Percentiles rank a stretch among this genome's conserved stretches.
phyloP scores from a whole-genome alignment of 2,797 vertebrate genomes.

The Tachyglossus aculeatus region DNA sequence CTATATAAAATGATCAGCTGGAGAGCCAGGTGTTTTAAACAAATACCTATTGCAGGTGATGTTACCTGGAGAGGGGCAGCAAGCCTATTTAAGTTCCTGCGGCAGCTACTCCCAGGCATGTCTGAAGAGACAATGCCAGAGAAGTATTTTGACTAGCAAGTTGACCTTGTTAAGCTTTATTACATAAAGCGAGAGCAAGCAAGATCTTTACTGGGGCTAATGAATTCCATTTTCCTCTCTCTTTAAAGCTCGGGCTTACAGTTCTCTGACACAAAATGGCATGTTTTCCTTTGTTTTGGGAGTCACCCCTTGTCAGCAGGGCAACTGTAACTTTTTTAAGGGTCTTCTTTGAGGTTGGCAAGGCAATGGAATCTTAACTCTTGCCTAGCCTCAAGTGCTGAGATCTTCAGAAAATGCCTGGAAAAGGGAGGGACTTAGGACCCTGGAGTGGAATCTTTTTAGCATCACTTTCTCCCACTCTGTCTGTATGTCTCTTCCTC shows the following conservation, averaged over 20 bases:
- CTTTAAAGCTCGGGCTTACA: background rate
- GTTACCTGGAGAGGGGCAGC: no score
- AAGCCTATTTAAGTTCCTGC: no score
- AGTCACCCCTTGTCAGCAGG: background rate
- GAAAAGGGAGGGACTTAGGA: conserved; percentile 27
- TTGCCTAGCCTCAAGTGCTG: background rate
- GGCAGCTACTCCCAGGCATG: no score
- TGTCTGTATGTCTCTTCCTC: background rate
- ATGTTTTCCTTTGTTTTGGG: background rate
- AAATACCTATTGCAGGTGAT: no score
- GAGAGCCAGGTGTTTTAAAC: no score
- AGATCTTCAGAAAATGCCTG: background rate
- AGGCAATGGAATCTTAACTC: background rate
- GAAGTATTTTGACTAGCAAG: no score
- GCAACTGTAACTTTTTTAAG: background rate
- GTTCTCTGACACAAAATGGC: background rate
- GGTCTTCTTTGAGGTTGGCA: background rate
- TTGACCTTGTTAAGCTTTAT: background rate
- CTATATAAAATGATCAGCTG: no score
- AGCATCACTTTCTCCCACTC: background rate
- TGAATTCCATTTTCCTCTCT: background rate
- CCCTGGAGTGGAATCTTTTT: conserved; percentile 19
- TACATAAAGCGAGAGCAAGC: background rate
- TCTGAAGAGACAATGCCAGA: no score
- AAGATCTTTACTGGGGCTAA: background rate